Evolutionary conservation across 2,113 vertebrate genomes (phyloP), one percentile per base, ranked within the genome.

Genomic region (Limanda limanda): DNA sequence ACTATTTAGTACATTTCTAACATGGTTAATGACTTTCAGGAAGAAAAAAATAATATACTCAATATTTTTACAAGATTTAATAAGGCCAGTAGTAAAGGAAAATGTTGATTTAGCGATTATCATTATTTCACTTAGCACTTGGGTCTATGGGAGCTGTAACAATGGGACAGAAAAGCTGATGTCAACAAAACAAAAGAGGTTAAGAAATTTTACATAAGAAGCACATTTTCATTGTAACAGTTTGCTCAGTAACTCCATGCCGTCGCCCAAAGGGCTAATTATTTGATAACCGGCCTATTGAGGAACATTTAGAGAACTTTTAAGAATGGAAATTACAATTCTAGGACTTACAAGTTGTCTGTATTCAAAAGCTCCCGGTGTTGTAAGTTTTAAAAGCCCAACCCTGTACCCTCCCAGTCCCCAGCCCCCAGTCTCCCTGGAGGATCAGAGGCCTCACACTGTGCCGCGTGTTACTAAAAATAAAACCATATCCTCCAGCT

Each of bases 391-490:
- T 61, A 75, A 75, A 77, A 62, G 58, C 63, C 21, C 21, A 63
- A 65, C 27, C n/a, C 27, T 67, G 71, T 48, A 73, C 67, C 68
- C 58, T 74, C 70, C 15, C 37, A 68, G 62, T 69, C 61, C 68
- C 62, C 75, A 47, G 76, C 69, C 58, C 68, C 62, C 75, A 47
- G 76, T 68, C 68, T 75, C 48, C 66, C 66, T 82, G 20, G 57
- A 81, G 79, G 68, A 79, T 69, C 42, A 63, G 70, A 18, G 6
- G 62, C 54, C 63, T 79, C 75, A 45, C 72, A 21, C 73, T 55
- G 52, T 79, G 76, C 56, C 58, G 70, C 42, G 23, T 68, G 83
- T 66, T 86, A 13, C 83, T 89, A 89, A 88, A 86, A 91, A 90
- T 88, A 90, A 81, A 76, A 5, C 55, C 68, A 42, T 67, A 72